Percentiles rank a stretch among this genome's conserved stretches.
phyloP scores from a whole-genome alignment of 2,797 vertebrate species.

The Crenuchus spilurus region DNA sequence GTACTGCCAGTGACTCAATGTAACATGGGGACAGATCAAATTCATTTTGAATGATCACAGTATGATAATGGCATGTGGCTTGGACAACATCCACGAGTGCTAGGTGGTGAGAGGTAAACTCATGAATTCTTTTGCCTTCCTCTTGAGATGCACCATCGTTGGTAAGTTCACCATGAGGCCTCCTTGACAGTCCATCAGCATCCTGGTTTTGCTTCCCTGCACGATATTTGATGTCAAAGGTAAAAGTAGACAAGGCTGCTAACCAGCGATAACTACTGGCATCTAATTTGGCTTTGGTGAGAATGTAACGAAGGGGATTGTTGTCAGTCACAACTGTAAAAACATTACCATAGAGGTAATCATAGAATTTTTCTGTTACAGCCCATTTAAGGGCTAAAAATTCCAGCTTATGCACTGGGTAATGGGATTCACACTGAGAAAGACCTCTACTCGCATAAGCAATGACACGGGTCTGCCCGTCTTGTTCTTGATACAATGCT shows the following conservation, averaged over 20 bases:
- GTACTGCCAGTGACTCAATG: too few relatives aligned
- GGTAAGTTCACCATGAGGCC: not conserved
- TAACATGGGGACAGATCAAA: not conserved
- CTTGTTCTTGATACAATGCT: conserved; percentile 31
- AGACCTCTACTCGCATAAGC: conserved; percentile 34
- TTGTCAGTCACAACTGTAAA: conserved; percentile 16
- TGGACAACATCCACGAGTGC: not conserved
- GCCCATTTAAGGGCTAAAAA: conserved; percentile 7
- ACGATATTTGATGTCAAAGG: conserved; percentile 15
- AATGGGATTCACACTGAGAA: conserved; percentile 14
- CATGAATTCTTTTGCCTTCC: not conserved
- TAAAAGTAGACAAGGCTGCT: conserved; percentile 15
- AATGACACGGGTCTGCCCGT: conserved; percentile 14
- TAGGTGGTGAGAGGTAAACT: conserved; percentile 7
- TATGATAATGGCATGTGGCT: not conserved
- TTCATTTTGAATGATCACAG: not conserved
- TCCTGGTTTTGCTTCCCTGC: conserved; percentile 5
- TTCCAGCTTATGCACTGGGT: conserved; percentile 23
- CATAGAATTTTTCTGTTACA: not conserved
- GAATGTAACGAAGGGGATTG: not conserved
- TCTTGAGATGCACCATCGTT: not conserved
- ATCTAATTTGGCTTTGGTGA: not conserved
- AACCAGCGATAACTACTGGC: conserved; percentile 3
- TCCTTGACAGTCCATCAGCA: not conserved
- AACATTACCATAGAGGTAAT: conserved; percentile 19